phyloP scores from a whole-genome alignment of 2,797 vertebrate genomes.

The Diceros bicornis region DNA sequence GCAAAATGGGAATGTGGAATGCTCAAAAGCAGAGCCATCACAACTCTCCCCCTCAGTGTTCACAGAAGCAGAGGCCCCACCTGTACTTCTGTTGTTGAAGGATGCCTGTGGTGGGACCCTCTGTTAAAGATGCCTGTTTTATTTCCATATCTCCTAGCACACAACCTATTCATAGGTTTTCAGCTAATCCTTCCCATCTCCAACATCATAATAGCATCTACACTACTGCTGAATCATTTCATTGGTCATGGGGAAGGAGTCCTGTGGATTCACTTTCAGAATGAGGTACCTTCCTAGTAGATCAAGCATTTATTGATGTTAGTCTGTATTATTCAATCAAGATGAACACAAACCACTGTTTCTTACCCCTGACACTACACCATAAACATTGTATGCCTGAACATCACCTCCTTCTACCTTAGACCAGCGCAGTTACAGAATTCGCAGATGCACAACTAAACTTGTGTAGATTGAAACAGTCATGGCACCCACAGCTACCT shows the following conservation, averaged over 20 bases:
- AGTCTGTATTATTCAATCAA: not conserved
- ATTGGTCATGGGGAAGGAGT: not conserved
- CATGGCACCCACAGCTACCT: not conserved
- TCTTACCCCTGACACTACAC: not conserved
- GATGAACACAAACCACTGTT: not conserved
- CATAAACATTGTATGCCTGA: not conserved
- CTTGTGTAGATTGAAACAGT: not conserved
- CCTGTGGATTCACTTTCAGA: not conserved
- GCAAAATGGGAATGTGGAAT: not conserved
- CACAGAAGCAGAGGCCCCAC: not conserved
- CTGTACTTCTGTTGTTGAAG: too few relatives aligned
- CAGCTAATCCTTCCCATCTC: not conserved
- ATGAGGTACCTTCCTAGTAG: not conserved
- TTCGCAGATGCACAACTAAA: not conserved
- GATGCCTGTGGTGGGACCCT: not conserved
- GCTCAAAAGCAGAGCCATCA: not conserved
- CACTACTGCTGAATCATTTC: not conserved
- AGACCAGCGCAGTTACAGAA: not conserved
- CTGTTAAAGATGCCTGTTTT: not conserved
- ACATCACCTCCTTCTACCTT: not conserved
- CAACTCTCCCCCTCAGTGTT: rapidly evolving
- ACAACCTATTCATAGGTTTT: not conserved
- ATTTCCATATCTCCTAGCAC: not conserved
- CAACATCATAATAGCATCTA: too few relatives aligned
- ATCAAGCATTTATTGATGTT: not conserved